A percentile compares a stretch with the other conserved stretches of the same genome.
Evolutionary conservation across 2,797 vertebrate species (phyloP).

Genomic region (Tauraco hartlaubi): DNA sequence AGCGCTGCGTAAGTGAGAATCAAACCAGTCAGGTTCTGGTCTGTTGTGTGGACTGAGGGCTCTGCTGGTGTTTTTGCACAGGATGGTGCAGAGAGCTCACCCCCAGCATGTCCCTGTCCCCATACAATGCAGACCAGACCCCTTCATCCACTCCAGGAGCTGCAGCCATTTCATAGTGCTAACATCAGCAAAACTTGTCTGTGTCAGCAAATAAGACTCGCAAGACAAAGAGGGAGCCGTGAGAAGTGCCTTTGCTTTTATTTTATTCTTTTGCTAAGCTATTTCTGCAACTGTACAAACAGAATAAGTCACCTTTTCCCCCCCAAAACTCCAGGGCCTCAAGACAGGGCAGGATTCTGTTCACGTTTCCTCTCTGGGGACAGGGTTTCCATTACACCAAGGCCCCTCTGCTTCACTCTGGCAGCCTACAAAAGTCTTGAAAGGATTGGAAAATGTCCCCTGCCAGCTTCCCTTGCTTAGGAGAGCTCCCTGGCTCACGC

Average conservation of each 20-base stretch:
- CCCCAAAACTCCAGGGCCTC: not conserved
- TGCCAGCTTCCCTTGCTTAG: not conserved
- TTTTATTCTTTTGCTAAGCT: not conserved
- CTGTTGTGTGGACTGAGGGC: not conserved
- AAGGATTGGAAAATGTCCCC: not conserved
- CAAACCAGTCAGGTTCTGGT: not conserved
- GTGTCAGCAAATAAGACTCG: not conserved
- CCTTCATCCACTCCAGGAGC: not conserved
- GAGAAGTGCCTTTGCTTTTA: not conserved
- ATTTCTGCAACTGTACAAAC: not conserved
- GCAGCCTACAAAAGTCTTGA: not conserved
- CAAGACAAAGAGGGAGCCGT: not conserved
- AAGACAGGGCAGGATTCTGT: not conserved
- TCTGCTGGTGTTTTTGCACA: not conserved
- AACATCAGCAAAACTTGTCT: not conserved
- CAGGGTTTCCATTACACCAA: not conserved
- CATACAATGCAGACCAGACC: fast-evolving
- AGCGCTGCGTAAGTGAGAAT: fast-evolving
- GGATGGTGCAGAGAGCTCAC: not conserved
- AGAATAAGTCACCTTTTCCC: not conserved
- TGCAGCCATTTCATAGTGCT: not conserved
- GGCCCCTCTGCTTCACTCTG: not conserved
- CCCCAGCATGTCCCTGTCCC: not conserved
- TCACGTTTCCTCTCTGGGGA: not conserved
- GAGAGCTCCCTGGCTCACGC: not conserved